phyloP scores from a whole-genome alignment of 2,888 invertebrate species.

The Stratiomys singularior region DNA sequence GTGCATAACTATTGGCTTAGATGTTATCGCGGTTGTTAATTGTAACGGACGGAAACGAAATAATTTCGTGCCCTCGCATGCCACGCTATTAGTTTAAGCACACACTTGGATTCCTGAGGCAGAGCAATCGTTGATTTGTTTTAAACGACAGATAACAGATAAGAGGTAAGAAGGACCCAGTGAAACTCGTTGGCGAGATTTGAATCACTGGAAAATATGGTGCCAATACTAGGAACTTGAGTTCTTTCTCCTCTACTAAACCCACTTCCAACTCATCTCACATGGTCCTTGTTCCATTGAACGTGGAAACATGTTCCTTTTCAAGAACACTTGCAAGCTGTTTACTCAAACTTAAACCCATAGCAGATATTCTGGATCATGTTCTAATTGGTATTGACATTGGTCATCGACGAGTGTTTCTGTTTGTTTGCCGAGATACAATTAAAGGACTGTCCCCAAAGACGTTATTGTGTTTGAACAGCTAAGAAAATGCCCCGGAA shows the following conservation, averaged over 20 bases:
- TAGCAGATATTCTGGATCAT: slow-evolving; percentile 27
- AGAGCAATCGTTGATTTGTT: too few species aligned
- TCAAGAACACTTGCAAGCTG: too few species aligned
- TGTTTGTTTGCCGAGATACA: slow-evolving; percentile 51
- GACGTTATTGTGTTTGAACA: slow-evolving; percentile 50
- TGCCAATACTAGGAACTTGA: too few species aligned
- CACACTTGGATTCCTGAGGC: too few species aligned
- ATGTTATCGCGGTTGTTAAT: slow-evolving; percentile 29
- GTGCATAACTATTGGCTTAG: background rate
- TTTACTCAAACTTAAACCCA: slow-evolving; percentile 45
- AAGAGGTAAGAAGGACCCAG: too few species aligned
- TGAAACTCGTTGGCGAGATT: too few species aligned
- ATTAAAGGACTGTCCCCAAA: slow-evolving; percentile 47
- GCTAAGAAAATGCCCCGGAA: slow-evolving; percentile 47
- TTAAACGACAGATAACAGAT: too few species aligned
- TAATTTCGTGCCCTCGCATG: slow-evolving; percentile 21
- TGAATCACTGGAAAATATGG: too few species aligned
- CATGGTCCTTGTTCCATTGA: too few species aligned
- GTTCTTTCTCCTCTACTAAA: too few species aligned
- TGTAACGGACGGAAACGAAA: slow-evolving; percentile 18
- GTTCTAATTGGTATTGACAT: slow-evolving; percentile 52
- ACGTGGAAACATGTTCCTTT: too few species aligned
- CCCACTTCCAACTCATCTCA: too few species aligned
- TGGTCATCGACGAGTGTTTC: slow-evolving; percentile 51
- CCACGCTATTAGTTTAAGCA: background rate